These are phyloP conservation scores for Pangasius mekongensis DNA, from an alignment of 2,797 vertebrate species.

Conservation along the genomic window DNA sequence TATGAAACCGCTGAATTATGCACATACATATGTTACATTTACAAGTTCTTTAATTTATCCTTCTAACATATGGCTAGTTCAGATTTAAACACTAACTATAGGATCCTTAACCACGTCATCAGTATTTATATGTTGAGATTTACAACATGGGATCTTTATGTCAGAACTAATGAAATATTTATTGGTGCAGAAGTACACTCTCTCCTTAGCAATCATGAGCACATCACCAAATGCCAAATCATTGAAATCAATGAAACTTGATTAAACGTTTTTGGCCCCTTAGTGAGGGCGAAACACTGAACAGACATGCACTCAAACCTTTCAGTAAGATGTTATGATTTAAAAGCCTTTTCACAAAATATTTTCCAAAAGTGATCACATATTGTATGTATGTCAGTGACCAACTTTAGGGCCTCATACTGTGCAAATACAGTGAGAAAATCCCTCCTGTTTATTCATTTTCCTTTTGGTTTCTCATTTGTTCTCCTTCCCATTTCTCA, in stretches of 20 bases:
- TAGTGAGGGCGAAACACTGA: not conserved
- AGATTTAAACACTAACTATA: not conserved
- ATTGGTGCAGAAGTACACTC: not conserved
- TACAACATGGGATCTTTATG: not conserved
- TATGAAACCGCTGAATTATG: not conserved
- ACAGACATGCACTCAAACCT: not conserved
- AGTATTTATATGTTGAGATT: not conserved
- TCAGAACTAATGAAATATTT: conserved; percentile 5
- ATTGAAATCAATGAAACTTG: not conserved
- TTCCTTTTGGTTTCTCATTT: not conserved
- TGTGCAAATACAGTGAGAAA: not conserved
- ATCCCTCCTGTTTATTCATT: not conserved
- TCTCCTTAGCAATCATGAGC: not conserved
- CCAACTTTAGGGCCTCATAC: not conserved
- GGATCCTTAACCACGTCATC: not conserved
- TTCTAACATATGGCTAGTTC: not conserved
- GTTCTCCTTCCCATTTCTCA: not conserved
- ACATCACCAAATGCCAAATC: not conserved
- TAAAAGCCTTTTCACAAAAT: not conserved
- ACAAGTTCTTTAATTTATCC: not conserved
- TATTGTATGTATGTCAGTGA: not conserved
- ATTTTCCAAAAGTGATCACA: not conserved
- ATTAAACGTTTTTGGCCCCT: not conserved
- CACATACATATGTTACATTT: not conserved
- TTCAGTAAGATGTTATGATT: not conserved